Evolutionary conservation across 2,797 vertebrate genomes (phyloP).

Genomic region (Streptopelia turtur): DNA sequence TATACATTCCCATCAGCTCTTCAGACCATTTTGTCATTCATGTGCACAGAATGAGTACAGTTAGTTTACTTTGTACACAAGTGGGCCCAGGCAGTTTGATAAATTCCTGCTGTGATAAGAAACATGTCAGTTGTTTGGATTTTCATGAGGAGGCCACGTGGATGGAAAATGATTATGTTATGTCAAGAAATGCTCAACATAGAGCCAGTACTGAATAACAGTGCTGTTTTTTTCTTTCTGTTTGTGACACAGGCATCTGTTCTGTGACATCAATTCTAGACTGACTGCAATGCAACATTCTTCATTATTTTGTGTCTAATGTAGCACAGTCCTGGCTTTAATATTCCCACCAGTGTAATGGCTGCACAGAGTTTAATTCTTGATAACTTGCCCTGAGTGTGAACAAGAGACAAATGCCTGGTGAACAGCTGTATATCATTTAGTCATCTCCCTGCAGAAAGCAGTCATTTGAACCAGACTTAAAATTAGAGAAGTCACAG

Average conservation of each 20-base stretch:
- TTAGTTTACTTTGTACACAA: background rate
- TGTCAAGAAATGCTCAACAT: background rate
- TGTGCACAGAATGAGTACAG: background rate
- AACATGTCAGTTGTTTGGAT: background rate
- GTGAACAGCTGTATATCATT: conserved; percentile 39
- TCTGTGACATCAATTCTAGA: conserved; percentile 39
- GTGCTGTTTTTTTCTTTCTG: background rate
- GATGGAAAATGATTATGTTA: background rate
- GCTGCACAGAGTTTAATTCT: conserved; percentile 46
- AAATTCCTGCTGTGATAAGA: background rate
- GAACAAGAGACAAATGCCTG: conserved; percentile 18
- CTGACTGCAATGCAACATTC: background rate
- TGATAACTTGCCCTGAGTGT: conserved; percentile 38
- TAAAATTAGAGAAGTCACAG: conserved; percentile 67
- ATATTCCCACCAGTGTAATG: conserved; percentile 37
- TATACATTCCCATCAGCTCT: background rate
- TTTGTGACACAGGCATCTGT: conserved; percentile 30
- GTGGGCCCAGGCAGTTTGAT: background rate
- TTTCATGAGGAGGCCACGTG: background rate
- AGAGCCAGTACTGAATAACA: background rate
- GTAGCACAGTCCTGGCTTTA: conserved; percentile 5
- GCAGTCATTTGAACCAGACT: conserved; percentile 43
- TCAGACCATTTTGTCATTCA: background rate
- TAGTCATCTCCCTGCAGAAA: conserved; percentile 38
- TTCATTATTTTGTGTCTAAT: conserved; percentile 35